Base-by-base conservation (phyloP, 2,888 invertebrate genomes). In the Acanthosepion pharaonis region DNA sequence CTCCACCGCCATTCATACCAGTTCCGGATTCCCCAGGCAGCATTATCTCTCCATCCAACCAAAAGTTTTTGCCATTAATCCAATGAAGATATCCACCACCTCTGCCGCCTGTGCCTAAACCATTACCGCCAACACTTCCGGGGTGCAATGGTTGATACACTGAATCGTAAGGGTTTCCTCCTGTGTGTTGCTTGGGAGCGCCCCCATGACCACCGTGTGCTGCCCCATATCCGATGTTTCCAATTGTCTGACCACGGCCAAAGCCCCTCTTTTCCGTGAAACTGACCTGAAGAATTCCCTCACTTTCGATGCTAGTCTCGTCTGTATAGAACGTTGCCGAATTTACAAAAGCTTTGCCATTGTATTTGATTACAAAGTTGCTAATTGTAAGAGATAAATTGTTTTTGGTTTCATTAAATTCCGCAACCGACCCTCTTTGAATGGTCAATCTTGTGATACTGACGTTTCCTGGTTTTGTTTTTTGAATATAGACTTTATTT, bases 181-280 rank as follows among this genome's bases (percentile, higher is more conserved):
- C 96, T n/a, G 94, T 95, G 9, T 94, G n/a, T 28, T 95, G 95
- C 11, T 95, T 94, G 33, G 95, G 95, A 33, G 96, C 96, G n/a
- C 96, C 96, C 25, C 96, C 96, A 95, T 96, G 96, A 23, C 96
- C 96, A 48, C 96, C 96, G 94, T 96, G 96, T 15, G 96, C 95
- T 91, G 95, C 96, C 51, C 96, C 96, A 94, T 95, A 95, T 49
- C 96, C 96, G 78, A 94, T 91, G 28, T 49, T 91, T 49, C 94
- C 94, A 49, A 95, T 78, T 5, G 95, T 95, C 23, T 33, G 93
- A 42, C 95, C 96, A 51, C 95, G 95, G 28, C 96, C 96, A 33
- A 95, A 95, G 23, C 96, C 96, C 42, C 78, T 28, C 92, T 95
- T 95, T 5, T 96, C 96, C 95, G 95, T 95, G 59, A 94, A 95